These are phyloP conservation scores for Crypturellus undulatus DNA, from an alignment of 2,113 vertebrate species.

Conservation along the genomic window DNA sequence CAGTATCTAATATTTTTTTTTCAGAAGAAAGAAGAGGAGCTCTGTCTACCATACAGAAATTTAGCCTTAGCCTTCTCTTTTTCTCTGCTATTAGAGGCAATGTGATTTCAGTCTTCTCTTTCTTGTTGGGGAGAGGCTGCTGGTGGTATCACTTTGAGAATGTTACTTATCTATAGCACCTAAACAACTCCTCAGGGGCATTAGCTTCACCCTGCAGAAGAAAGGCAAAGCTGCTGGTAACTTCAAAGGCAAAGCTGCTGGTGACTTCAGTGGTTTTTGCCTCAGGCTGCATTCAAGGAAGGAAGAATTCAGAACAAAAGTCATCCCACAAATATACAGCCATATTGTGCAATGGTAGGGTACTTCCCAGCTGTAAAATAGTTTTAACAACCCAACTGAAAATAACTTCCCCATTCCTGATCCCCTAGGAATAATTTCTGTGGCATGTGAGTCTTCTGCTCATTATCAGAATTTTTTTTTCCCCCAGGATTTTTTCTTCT, in stretches of 20 bases:
- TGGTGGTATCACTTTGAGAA: not conserved
- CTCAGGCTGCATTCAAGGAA: not conserved
- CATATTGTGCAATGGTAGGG: not conserved
- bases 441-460: not conserved
- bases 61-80: not conserved
- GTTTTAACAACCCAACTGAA: not conserved
- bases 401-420: not conserved
- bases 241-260: not conserved
- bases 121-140: not conserved
- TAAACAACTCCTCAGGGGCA: not conserved
- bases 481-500: not conserved
- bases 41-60: rapidly evolving
- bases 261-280: not conserved
- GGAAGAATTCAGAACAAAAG: not conserved
- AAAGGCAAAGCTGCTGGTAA: not conserved
- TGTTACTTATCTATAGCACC: not conserved
- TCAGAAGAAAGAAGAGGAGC: not conserved
- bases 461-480: not conserved
- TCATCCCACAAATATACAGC: not conserved
- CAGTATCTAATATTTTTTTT: not conserved
- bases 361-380: not conserved
- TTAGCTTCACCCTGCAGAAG: not conserved
- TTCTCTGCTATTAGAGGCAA: not conserved
- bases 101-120: not conserved
- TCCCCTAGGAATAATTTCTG: not conserved